Evolutionary conservation across 2,113 vertebrate genomes (phyloP), one percentile per base, ranked within the genome.

Genomic region (Megalops atlanticus): DNA sequence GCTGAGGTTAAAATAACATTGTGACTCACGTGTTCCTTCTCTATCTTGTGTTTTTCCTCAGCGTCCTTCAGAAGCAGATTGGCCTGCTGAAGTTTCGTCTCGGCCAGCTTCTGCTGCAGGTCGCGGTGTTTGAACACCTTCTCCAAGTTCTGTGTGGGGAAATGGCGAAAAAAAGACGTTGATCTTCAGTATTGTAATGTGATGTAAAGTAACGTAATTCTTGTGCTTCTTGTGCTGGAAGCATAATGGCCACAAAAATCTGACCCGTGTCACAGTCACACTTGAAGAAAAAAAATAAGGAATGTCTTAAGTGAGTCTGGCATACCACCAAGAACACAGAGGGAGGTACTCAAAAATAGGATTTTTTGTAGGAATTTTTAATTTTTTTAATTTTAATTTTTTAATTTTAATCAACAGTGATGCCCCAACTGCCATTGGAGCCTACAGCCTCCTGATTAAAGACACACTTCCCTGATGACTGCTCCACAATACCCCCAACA

Each of bases 41-140:
- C 97, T 76, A 95, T 93, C 83, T 92, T 94, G 89, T 98, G 96
- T 83, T 92, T 95, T 40, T 96, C 96, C 86, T 97, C 94, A 0
- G 93, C 91, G 85, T 98, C 96, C 87, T 97, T 97, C 91, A 98
- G 94, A 78, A 97, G 80, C 89, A 97, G 87, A 88, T 96, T 96
- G 0, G 97, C 97, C 85, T 99, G 96, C 15, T 95, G 86, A 3
- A 99, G 92, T 85, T 99, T 99, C 76, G 97, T 97, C 81, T 99
- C 98, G 89, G 97, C 92, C 84, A 99, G 91, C 90, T 99, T 97
- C 92, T 99, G 97, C 72, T 99, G 97, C 89, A 99, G 93, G 86
- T 99, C 98, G 92, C 96, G 91, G 90, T 99, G 97, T 84, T 99
- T 98, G 93, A 99, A 99, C 85, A 99, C 96, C 91, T 99, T 99